phyloP scores from a whole-genome alignment of 2,113 vertebrate genomes.

The Petrocephalus microphthalmus region DNA sequence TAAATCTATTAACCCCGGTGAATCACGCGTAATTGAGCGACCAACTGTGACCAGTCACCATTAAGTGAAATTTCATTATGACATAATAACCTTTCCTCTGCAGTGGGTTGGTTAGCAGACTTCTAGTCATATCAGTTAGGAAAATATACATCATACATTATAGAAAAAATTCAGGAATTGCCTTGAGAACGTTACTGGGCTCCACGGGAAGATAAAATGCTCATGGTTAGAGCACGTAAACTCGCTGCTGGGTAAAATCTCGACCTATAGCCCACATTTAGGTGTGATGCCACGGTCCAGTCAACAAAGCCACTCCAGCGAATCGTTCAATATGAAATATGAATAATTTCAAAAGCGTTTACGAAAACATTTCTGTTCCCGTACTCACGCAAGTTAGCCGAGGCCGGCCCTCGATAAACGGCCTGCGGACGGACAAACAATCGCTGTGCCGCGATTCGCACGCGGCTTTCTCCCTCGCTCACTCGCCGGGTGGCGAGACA shows the following conservation, averaged over 20 bases:
- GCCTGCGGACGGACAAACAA: not conserved
- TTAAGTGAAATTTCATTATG: not conserved
- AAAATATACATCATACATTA: not conserved
- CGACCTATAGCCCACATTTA: not conserved
- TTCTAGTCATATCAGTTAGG: not conserved
- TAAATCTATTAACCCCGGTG: not conserved
- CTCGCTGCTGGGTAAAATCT: not conserved
- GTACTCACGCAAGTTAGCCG: not conserved
- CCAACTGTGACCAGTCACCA: not conserved
- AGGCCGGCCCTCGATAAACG: not conserved
- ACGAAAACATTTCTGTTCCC: not conserved
- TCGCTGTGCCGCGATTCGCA: slow-evolving; percentile 24
- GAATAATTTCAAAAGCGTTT: not conserved
- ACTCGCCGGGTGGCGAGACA: slow-evolving; percentile 38
- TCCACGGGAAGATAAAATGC: not conserved
- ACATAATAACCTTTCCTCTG: not conserved
- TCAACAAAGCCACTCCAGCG: not conserved
- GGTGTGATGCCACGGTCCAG: not conserved
- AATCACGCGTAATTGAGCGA: not conserved
- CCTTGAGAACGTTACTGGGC: not conserved
- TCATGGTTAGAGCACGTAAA: not conserved
- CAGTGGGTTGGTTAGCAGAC: not conserved
- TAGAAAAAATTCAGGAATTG: not conserved
- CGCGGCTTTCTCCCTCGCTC: slow-evolving; percentile 40
- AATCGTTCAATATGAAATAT: not conserved